Evolutionary conservation across 92 coral and sea anemone species (phyloP).

Genomic region (Paragorgia papillata): DNA sequence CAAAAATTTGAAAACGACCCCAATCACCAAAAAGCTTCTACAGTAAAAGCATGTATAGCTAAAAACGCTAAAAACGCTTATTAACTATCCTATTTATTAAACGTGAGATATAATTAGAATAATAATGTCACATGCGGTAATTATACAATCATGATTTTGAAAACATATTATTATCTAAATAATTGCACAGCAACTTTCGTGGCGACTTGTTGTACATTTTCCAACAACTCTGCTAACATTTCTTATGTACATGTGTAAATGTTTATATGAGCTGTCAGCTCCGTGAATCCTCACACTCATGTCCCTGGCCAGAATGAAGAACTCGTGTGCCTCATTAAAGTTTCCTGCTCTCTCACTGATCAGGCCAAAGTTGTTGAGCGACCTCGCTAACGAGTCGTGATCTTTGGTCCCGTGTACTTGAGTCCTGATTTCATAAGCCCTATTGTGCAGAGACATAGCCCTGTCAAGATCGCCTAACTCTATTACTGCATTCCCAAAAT

Average conservation of each 20-base stretch:
- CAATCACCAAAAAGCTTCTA: too few species aligned
- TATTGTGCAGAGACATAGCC: neutral
- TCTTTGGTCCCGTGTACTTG: neutral
- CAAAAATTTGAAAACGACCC: too few species aligned
- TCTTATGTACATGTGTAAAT: slow-evolving; percentile 11
- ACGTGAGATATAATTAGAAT: too few species aligned
- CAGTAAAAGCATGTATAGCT: too few species aligned
- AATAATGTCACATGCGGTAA: too few species aligned
- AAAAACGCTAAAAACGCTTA: too few species aligned
- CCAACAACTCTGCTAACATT: neutral
- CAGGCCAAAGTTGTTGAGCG: slow-evolving; percentile 18
- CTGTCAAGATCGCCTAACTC: neutral
- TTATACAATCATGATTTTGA: too few species aligned
- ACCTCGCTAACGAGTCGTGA: neutral
- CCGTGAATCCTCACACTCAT: slow-evolving; percentile 28
- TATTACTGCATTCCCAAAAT: slow-evolving; percentile 7
- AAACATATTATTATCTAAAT: too few species aligned
- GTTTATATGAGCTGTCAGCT: neutral
- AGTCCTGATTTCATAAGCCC: slow-evolving; percentile 6
- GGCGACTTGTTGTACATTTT: too few species aligned
- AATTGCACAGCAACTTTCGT: too few species aligned
- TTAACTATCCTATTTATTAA: too few species aligned
- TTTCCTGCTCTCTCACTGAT: neutral
- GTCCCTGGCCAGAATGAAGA: slow-evolving; percentile 9
- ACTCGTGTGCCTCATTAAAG: slow-evolving; percentile 4